Conservation (phyloP, 2,888 invertebrate genomes). For the Pedicia rivosa region DNA sequence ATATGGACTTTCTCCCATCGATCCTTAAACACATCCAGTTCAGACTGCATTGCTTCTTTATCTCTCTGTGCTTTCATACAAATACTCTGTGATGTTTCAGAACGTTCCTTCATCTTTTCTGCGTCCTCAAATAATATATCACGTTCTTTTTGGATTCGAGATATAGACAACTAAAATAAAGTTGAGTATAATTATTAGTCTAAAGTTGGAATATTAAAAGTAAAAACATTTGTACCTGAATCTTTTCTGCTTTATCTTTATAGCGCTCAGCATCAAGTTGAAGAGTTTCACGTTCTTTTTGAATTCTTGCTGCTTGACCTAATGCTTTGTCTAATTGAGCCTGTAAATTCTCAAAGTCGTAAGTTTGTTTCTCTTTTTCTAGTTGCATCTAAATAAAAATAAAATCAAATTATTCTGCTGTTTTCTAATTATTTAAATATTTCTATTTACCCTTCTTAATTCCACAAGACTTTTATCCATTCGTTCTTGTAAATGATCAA, state of each 20-base stretch:
- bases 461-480: conserved; percentile 70
- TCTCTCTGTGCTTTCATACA: conserved; percentile 71
- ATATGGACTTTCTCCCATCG: conserved; percentile 76
- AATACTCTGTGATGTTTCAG: conserved; percentile 67
- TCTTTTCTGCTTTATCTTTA: conserved; percentile 77
- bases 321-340: conserved; percentile 82
- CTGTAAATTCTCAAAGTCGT: conserved; percentile 81
- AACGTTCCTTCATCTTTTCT: conserved; percentile 63
- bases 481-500: conserved; percentile 78
- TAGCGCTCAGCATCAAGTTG: conserved; percentile 72
- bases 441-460: conserved; percentile 41
- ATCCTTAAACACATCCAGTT: conserved; percentile 73
- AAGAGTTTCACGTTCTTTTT: conserved; percentile 77
- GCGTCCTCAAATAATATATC: conserved; percentile 69
- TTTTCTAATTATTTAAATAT: no score
- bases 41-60: conserved; percentile 67
- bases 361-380: conserved; percentile 79
- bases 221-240: conserved; percentile 45
- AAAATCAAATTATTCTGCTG: no score
- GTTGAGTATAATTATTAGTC: background rate
- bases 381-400: conserved; percentile 32
- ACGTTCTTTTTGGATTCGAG: conserved; percentile 77
- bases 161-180: conserved; percentile 46
- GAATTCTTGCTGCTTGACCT: conserved; percentile 70
- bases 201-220: background rate